Evolutionary conservation across 2,888 invertebrate species (phyloP).

Genomic region (Drosophila cognata): DNA sequence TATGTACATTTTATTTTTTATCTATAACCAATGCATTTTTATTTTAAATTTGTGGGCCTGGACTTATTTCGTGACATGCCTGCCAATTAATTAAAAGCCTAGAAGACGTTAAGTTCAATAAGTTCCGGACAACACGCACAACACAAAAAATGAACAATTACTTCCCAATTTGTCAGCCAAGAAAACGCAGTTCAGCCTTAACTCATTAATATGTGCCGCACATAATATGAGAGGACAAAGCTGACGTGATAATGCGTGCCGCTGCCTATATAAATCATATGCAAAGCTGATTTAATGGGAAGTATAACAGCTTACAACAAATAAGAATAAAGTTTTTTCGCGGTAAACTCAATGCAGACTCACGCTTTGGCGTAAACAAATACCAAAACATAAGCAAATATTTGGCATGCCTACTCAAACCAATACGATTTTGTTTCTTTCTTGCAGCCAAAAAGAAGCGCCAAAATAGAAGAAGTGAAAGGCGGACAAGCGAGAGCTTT

Average conservation of each 20-base stretch:
- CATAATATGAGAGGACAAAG: slow-evolving; percentile 55
- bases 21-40: background rate
- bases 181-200: slow-evolving; percentile 22
- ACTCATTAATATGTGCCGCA: slow-evolving; percentile 53
- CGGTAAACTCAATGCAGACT: background rate
- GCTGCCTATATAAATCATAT: slow-evolving; percentile 52
- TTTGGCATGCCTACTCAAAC: background rate
- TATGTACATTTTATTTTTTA: background rate
- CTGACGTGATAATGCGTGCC: slow-evolving; percentile 42
- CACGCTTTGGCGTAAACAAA: background rate
- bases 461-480: background rate
- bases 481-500: background rate
- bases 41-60: slow-evolving; percentile 4
- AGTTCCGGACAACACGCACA: slow-evolving; percentile 53
- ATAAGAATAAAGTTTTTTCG: slow-evolving; percentile 13
- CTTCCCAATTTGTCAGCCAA: slow-evolving; percentile 74
- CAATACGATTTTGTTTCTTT: background rate
- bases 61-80: slow-evolving; percentile 14
- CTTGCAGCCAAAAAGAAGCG: slow-evolving; percentile 5
- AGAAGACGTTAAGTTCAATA: slow-evolving; percentile 37
- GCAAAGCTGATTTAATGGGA: slow-evolving; percentile 2
- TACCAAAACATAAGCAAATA: background rate
- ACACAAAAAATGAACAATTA: slow-evolving; percentile 42
- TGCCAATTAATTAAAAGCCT: slow-evolving; percentile 5
- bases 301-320: background rate